Evolutionary conservation across 1,140 invertebrate species (phyloP), one percentile per base, ranked within the genome.

Genomic region (Drosophila burlai): DNA sequence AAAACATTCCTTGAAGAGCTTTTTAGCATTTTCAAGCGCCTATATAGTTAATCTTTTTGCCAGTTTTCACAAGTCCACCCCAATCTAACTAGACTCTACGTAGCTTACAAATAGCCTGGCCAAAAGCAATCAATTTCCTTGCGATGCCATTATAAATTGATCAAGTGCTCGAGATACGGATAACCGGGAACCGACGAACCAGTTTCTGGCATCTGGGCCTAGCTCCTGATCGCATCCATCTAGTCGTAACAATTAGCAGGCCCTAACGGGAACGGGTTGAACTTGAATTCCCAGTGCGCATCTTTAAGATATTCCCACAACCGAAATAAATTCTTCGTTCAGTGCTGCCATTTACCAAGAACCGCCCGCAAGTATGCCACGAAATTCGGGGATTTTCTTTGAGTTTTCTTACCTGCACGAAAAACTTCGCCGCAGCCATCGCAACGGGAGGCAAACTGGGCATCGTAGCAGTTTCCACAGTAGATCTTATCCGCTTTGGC

Each of bases 381-480:
- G 60, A 24, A 38, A 38, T 16, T 21, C 7, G 52, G 18, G 13
- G 8, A 26, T 60, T 61, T 43, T 31, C 11, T 15, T 24, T 24
- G 1, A 1, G 18, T 24, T 42, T 24, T 95, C 96, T 95, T 94
- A 99, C 99, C 99, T 94, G 99, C 98, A 93, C 97, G 96, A 95
- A 99, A 99, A 91, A 99, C 98, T 93, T 99, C 98, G 67, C 97
- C 97, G 94, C 99, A 99, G 67, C 98, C 98, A 95, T 99, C 99
- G 95, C 99, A 99, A 83, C 99, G 95, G 71, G 98, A 98, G 36
- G 99, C 99, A 94, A 99, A 99, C 94, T 99, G 98, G 76, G 98
- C 96, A 93, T 99, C 99, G 93, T 99, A 99, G 94, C 99, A 99
- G 93, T 98, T 98, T 77, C 98, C 98, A 94, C 99, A 99, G 94